A percentile compares a stretch with the other conserved stretches of the same genome.
Conservation (phyloP, 2,113 vertebrate genomes). For the human (Homo sapiens) region DNA sequence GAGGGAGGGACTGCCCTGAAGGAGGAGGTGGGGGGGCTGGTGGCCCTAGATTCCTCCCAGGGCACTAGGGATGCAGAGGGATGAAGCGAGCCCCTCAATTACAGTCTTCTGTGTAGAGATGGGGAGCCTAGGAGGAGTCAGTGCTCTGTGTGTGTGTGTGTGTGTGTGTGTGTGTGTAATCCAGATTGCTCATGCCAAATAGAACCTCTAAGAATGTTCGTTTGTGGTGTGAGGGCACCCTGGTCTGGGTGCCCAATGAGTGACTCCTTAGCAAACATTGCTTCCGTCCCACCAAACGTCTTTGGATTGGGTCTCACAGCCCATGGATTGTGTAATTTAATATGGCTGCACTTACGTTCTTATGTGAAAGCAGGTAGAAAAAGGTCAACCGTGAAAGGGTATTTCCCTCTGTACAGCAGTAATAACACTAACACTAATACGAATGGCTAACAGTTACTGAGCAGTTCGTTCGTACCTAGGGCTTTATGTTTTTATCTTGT, state of each 20-base stretch:
- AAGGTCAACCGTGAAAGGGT: background rate
- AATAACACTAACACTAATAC: too few species aligned
- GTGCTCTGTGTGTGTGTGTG: background rate
- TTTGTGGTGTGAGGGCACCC: background rate
- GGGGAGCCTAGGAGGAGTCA: accelerated
- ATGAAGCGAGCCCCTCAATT: background rate
- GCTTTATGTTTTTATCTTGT: background rate
- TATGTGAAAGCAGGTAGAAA: background rate
- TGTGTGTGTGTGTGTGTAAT: too few species aligned
- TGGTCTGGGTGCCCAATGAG: accelerated
- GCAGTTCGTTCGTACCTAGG: background rate
- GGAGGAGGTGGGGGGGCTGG: accelerated
- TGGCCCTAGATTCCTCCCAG: background rate
- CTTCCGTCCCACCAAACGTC: background rate
- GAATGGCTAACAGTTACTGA: background rate
- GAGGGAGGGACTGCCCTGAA: background rate
- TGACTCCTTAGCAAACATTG: too few species aligned
- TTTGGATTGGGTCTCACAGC: background rate
- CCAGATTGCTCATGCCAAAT: background rate
- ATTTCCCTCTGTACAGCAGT: background rate
- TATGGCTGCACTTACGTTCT: background rate
- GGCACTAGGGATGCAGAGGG: background rate
- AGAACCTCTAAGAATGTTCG: background rate
- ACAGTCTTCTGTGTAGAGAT: background rate
- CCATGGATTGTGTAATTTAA: accelerated